Evolutionary conservation across 2,797 vertebrate genomes (phyloP), one percentile per base, ranked within the genome.

Genomic region (Arrhamphus sclerolepis): DNA sequence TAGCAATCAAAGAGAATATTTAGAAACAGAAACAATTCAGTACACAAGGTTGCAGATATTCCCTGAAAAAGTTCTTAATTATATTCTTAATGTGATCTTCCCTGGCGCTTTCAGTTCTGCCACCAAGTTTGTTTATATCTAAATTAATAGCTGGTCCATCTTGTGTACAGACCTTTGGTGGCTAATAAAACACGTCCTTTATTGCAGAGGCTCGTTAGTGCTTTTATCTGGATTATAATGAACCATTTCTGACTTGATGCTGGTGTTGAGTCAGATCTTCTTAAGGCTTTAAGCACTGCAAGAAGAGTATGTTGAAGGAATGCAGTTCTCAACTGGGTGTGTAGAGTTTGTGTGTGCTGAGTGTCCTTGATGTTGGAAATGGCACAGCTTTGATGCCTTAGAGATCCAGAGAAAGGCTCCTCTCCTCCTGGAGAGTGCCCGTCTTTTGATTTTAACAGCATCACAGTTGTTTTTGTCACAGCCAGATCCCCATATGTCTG

Each of bases 391-490:
- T 49, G 52, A 66, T 57, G 57, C 43, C 62, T 20, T 51, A 62
- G 51, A 62, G 51, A 63, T 41, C 20, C 14, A 54, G 61, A 59
- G 54, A 63, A 70, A 39, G 13, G 16, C 24, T 70, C 28, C 34
- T 52, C 43, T 67, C 38, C 64, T 69, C 72, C 48, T 57, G 59
- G 62, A 62, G 62, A 56, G 39, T 0, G 18, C 28, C n/a, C 55
- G 52, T 39, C 43, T 63, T 73, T 67, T 67, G 53, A 24, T 59
- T 77, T 74, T 75, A 51, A 43, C 59, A 56, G 19, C 68, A 75
- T 77, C 80, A 39, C 72, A 64, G 79, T 79, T 78, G 72, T 77
- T 75, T 81, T 66, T 77, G 69, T 82, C 62, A 70, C 72, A 58
- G 63, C n/a, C 62, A 53, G 63, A 78, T 73, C 28, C 19, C 67